Base-by-base conservation (phyloP, 53 echinoderm and acorn worm genomes). In the Echinometra lucunter region DNA sequence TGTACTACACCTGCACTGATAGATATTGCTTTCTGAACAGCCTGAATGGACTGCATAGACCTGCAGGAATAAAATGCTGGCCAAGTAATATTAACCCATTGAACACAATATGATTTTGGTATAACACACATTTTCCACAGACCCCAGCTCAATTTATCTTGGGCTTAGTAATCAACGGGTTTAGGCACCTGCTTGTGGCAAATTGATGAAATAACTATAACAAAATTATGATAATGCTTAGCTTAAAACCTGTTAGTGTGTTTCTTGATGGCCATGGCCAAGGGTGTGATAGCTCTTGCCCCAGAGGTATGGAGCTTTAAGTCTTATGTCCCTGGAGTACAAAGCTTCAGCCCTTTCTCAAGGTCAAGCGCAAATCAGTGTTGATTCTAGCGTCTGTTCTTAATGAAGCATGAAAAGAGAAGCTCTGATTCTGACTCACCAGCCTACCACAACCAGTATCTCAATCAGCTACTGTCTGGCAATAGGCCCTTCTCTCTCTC, bases 371-470 rank as follows among this genome's bases (percentile, higher is more conserved):
- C 47, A 85, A 85, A 85, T 85, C 85, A 85, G 85, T 85, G 85
- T 85, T 85, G 45, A 85, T 85, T 85, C 85, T 85, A 47, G 49
- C 85, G 85, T 85, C 85, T 85, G 85, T 49, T 85, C 35, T 35
- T 85, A 85, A 85, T 85, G 85, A 85, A 53, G 12, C 85, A 85
- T 85, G 85, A 85, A 85, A 63, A 85, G 85, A 49, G 85, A 47
- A 85, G 85, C 85, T n/a, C 45, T 85, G 85, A 49, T 85, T 49
- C 45, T 85, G 85, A 85, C 45, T 85, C 85, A 85, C 49, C 85
- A 16, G 6, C 42, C 21, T 78, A 78, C 78, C 78, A 78, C 78
- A 21, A 78, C 78, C 78, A 42, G 21, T 78, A 38, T 42, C 78
- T 15, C 18, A 40, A 38, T 78, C 40, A 38, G 40, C 15, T 74